Conservation (phyloP, 2,797 vertebrate genomes). For the Carapus acus region DNA sequence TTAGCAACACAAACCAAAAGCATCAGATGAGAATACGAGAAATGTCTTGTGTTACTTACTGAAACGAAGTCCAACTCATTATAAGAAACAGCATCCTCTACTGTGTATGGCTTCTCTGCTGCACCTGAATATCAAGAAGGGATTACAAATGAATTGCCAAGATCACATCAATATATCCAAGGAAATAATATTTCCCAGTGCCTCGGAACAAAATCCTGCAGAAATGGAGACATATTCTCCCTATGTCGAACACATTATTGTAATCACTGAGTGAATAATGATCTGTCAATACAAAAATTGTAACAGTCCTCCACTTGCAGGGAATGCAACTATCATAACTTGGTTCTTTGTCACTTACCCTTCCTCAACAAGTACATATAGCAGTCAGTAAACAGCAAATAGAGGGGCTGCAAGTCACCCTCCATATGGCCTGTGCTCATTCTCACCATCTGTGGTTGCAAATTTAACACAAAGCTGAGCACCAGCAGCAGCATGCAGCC, state of each 20-base stretch:
- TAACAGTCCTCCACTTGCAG: background rate
- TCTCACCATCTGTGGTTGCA: slow-evolving; percentile 82
- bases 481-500: too few species aligned
- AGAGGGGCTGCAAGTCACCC: slow-evolving; percentile 91
- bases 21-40: too few species aligned
- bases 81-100: slow-evolving; percentile 93
- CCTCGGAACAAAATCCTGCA: too few species aligned
- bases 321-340: background rate
- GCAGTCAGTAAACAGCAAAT: slow-evolving; percentile 90
- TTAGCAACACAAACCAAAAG: too few species aligned
- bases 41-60: slow-evolving; percentile 70
- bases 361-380: slow-evolving; percentile 94
- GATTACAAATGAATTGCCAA: background rate
- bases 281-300: too few species aligned
- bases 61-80: slow-evolving; percentile 95
- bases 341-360: slow-evolving; percentile 67
- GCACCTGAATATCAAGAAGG: slow-evolving; percentile 75
- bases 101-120: slow-evolving; percentile 94
- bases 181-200: too few species aligned
- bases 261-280: too few species aligned
- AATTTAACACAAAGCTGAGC: background rate
- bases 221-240: background rate
- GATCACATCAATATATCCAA: background rate
- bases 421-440: slow-evolving; percentile 99
- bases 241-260: background rate